phyloP scores from a whole-genome alignment of 2,113 vertebrate species.

The Plecturocebus donacophilus region DNA sequence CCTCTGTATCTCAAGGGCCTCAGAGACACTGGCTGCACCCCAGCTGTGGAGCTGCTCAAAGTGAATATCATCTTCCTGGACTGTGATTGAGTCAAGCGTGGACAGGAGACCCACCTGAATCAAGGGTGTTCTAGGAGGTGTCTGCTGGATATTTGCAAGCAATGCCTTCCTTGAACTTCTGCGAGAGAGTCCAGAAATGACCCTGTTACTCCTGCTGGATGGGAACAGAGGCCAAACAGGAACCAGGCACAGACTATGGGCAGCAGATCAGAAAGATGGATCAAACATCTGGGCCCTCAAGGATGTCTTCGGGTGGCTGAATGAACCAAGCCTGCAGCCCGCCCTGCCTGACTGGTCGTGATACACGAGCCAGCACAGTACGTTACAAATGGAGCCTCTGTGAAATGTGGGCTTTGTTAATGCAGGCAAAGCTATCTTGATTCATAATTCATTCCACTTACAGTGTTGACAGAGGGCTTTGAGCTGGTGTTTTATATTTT shows the following conservation, averaged over 20 bases:
- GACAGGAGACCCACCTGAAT: not conserved
- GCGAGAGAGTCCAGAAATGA: not conserved
- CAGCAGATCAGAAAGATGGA: not conserved
- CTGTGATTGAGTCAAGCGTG: not conserved
- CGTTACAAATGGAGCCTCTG: accelerated
- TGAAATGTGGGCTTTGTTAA: not conserved
- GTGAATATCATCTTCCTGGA: not conserved
- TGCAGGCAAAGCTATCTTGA: not conserved
- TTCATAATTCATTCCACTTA: not conserved
- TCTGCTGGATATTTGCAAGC: not conserved
- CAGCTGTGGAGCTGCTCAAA: not conserved
- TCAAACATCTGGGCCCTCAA: not conserved
- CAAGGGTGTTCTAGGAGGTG: too few relatives aligned
- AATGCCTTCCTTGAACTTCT: not conserved
- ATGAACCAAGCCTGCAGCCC: not conserved
- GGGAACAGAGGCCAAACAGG: not conserved
- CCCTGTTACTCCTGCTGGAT: not conserved
- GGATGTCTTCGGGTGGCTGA: accelerated
- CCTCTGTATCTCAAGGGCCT: not conserved
- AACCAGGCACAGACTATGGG: not conserved
- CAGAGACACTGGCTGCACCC: not conserved
- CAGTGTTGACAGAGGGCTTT: not conserved
- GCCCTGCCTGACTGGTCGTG: too few relatives aligned
- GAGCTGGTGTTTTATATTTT: not conserved
- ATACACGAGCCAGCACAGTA: accelerated